These are phyloP conservation scores for Galerucella calmariensis DNA, from an alignment of 2,888 invertebrate species.

Conservation along the genomic window DNA sequence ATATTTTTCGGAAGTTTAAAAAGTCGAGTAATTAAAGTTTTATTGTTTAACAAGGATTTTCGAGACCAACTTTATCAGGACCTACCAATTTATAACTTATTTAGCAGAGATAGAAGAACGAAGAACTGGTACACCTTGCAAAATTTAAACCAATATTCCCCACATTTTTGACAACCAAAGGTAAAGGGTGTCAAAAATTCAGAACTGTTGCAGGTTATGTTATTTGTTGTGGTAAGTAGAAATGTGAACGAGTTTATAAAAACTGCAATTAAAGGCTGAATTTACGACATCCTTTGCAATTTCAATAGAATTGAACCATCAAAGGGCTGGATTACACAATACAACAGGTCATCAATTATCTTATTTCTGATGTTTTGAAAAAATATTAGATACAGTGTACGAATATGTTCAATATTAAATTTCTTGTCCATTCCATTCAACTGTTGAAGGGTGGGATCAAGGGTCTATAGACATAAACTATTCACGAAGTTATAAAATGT, in stretches of 20 bases:
- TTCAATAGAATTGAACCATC: not conserved
- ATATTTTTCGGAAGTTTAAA: no score
- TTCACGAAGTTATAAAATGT: no score
- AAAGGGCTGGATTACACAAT: not conserved
- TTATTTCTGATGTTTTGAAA: not conserved
- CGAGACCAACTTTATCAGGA: not conserved
- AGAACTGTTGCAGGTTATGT: not conserved
- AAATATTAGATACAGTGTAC: not conserved
- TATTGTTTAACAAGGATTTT: not conserved
- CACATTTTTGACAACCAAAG: not conserved
- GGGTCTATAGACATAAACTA: no score
- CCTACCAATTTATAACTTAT: not conserved
- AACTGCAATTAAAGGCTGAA: not conserved
- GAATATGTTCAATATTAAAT: no score
- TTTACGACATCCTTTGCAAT: conserved; percentile 5
- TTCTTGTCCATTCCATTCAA: no score
- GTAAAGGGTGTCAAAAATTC: conserved; percentile 17
- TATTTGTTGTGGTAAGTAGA: conserved; percentile 1
- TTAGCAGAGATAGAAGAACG: conserved; percentile 2
- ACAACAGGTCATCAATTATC: not conserved
- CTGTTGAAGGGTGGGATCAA: no score
- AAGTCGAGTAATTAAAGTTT: no score
- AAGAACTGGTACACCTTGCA: not conserved
- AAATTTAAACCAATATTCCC: not conserved
- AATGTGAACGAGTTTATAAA: not conserved